Percentiles rank a stretch among this genome's conserved stretches.
These are phyloP conservation scores for Athetis lepigone DNA, from an alignment of 2,888 invertebrate species.

Conservation along the genomic window DNA sequence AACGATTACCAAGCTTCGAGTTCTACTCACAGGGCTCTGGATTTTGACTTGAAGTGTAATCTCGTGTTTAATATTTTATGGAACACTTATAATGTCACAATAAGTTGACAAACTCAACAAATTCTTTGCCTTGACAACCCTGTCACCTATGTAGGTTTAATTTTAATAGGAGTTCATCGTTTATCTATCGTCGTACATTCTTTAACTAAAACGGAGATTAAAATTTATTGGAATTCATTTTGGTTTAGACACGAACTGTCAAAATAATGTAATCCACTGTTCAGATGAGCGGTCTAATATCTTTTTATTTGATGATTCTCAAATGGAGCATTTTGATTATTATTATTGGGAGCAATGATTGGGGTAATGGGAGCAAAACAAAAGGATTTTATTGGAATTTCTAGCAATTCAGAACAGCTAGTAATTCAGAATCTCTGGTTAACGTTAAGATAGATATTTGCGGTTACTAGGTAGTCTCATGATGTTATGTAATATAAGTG, in stretches of 20 bases:
- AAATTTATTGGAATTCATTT: constrained; percentile 67
- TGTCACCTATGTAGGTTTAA: constrained; percentile 48
- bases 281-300: constrained; percentile 14
- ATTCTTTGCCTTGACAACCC: constrained; percentile 53
- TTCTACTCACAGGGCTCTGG: no score
- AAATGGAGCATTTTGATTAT: background rate
- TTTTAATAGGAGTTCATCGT: constrained; percentile 67
- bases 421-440: no score
- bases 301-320: background rate
- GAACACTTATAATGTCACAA: background rate
- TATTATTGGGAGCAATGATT: background rate
- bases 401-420: no score
- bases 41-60: no score
- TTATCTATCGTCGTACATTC: constrained; percentile 71
- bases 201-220: constrained; percentile 64
- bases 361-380: background rate
- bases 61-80: background rate
- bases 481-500: no score
- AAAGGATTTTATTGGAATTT: background rate
- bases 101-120: background rate
- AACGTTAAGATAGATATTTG: no score
- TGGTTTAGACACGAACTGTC: constrained; percentile 63
- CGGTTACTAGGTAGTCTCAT: no score
- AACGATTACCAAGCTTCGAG: no score
- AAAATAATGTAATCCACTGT: constrained; percentile 60